Conservation (phyloP, 1,140 invertebrate species). For the Cotesia typhae region DNA sequence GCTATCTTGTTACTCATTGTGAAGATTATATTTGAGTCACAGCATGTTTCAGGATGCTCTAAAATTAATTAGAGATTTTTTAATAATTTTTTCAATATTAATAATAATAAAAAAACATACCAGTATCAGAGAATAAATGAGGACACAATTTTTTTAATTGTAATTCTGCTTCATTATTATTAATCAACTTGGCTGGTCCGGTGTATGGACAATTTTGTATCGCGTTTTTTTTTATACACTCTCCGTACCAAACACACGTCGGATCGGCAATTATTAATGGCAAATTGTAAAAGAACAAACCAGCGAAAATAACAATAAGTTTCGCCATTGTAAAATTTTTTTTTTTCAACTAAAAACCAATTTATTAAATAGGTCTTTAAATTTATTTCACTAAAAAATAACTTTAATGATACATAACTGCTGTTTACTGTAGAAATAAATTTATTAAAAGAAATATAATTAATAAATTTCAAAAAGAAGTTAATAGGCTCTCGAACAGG, state of each 20-base stretch:
- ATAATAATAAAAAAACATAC: conserved; percentile 43
- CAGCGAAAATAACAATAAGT: too few relatives aligned
- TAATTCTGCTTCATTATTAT: conserved; percentile 44
- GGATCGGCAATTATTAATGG: conserved; percentile 13
- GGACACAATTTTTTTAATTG: conserved; percentile 65
- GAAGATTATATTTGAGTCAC: conserved; percentile 63
- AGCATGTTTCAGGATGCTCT: conserved; percentile 63
- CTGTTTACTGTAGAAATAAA: too few relatives aligned
- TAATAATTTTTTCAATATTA: too few relatives aligned
- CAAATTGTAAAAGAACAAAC: too few relatives aligned
- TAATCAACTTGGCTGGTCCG: conserved; percentile 62
- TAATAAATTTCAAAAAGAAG: too few relatives aligned
- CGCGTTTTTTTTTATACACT: conserved; percentile 52
- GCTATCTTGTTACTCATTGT: conserved; percentile 61
- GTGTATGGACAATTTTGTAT: conserved; percentile 61
- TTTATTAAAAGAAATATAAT: too few relatives aligned
- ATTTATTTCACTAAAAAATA: too few relatives aligned
- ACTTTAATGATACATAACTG: too few relatives aligned
- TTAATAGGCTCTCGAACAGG: too few relatives aligned
- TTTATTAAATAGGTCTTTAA: too few relatives aligned
- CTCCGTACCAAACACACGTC: conserved; percentile 70
- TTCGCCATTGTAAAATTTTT: too few relatives aligned
- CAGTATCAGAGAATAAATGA: conserved; percentile 52
- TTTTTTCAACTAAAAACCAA: too few relatives aligned
- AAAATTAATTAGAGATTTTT: not conserved